These are phyloP conservation scores for Aramus guarauna DNA, from an alignment of 2,113 vertebrate species.

Conservation along the genomic window DNA sequence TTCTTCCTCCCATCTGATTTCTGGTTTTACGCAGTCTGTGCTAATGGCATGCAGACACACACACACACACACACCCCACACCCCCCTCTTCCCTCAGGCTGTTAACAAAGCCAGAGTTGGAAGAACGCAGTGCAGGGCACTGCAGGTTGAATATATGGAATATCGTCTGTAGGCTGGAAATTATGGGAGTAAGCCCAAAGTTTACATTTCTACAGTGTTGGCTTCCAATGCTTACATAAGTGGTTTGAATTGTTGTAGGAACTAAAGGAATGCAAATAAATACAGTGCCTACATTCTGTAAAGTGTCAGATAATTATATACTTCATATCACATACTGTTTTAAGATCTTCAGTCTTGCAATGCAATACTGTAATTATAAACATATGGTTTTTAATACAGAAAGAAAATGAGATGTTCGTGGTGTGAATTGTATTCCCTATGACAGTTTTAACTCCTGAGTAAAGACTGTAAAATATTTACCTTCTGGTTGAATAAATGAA, in stretches of 20 bases:
- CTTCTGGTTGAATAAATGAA: not conserved
- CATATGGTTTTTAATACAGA: not conserved
- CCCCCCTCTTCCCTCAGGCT: not conserved
- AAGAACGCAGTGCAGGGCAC: not conserved
- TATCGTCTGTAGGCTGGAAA: not conserved
- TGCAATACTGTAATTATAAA: not conserved
- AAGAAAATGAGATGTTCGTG: not conserved
- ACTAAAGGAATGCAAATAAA: not conserved
- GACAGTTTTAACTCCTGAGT: not conserved
- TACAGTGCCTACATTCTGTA: not conserved
- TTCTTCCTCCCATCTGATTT: not conserved
- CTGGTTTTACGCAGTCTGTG: not conserved
- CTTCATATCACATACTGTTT: not conserved
- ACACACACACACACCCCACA: no score
- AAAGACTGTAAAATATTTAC: not conserved
- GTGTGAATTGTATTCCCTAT: not conserved
- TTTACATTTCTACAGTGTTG: not conserved
- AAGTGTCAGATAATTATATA: not conserved
- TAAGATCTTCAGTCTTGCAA: not conserved
- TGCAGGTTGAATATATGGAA: not conserved
- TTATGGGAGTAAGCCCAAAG: not conserved
- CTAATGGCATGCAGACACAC: not conserved
- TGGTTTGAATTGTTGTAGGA: not conserved
- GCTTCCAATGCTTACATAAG: not conserved
- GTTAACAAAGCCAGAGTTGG: not conserved